phyloP scores from a whole-genome alignment of 2,113 vertebrate species.

The Engystomops pustulosus region DNA sequence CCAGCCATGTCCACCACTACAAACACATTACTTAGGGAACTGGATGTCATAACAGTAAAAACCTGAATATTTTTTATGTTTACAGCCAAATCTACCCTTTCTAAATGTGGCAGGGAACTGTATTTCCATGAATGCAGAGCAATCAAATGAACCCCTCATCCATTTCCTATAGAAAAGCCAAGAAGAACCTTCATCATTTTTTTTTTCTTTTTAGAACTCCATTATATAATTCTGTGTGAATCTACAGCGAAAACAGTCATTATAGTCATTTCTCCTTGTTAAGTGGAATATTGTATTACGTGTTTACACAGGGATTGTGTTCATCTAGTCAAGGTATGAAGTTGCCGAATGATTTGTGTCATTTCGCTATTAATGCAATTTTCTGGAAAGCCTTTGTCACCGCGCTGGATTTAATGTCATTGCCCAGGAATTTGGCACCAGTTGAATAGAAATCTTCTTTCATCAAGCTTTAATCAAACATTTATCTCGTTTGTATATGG shows the following conservation, averaged over 20 bases:
- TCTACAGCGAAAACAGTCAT: neutral
- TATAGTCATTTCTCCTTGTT: neutral
- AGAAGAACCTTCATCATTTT: neutral
- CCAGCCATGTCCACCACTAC: no score
- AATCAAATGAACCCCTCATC: neutral
- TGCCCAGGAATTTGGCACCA: slow-evolving; percentile 66
- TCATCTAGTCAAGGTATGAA: neutral
- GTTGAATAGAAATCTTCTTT: slow-evolving; percentile 75
- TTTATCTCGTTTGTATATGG: slow-evolving; percentile 76
- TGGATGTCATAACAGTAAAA: no score
- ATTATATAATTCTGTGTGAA: slow-evolving; percentile 5
- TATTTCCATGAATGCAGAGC: neutral
- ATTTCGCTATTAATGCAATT: slow-evolving; percentile 51
- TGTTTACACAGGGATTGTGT: slow-evolving; percentile 18
- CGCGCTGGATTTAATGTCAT: slow-evolving; percentile 61
- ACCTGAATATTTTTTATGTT: no score
- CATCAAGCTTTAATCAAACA: slow-evolving; percentile 75
- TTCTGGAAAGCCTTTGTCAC: slow-evolving; percentile 59
- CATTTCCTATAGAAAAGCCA: neutral
- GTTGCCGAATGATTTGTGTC: neutral
- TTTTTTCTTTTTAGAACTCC: neutral
- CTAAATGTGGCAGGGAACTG: neutral
- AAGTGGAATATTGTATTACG: slow-evolving; percentile 19
- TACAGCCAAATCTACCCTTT: no score
- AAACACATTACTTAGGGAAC: no score